phyloP scores from a whole-genome alignment of 2,888 invertebrate genomes.

The Colostygia pectinataria region DNA sequence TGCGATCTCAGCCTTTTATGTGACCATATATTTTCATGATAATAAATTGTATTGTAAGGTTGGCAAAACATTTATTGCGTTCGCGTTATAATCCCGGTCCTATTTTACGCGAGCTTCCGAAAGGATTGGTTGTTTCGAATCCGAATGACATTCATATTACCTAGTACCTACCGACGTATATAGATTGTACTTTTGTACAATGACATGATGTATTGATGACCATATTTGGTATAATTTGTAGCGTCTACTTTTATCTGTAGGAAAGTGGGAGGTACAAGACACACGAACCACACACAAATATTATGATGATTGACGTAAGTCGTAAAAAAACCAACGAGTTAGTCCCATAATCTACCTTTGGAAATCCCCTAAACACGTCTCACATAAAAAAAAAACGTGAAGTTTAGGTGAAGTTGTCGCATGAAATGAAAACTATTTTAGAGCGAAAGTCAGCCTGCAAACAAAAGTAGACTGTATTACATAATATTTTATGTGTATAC shows the following conservation, averaged over 20 bases:
- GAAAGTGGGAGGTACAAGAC: too few relatives aligned
- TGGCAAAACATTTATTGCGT: conserved; percentile 37
- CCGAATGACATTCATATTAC: conserved; percentile 13
- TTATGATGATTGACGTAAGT: conserved; percentile 25
- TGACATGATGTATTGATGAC: too few relatives aligned
- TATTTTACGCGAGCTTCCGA: conserved; percentile 16
- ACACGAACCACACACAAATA: conserved; percentile 20
- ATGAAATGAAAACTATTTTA: too few relatives aligned
- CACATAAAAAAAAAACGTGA: too few relatives aligned
- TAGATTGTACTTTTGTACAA: not conserved
- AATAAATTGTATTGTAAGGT: conserved; percentile 38
- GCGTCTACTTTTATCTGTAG: not conserved
- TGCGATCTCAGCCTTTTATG: conserved; percentile 51
- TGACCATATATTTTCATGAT: conserved; percentile 40
- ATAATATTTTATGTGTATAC: too few relatives aligned
- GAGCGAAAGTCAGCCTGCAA: too few relatives aligned
- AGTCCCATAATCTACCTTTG: too few relatives aligned
- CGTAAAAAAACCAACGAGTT: too few relatives aligned
- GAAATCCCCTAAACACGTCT: too few relatives aligned
- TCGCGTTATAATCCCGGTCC: conserved; percentile 20
- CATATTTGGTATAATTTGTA: too few relatives aligned
- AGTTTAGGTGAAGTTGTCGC: conserved; percentile 28
- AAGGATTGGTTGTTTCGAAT: conserved; percentile 15
- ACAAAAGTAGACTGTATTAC: too few relatives aligned
- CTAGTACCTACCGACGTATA: not conserved